phyloP scores from a whole-genome alignment of 2,797 vertebrate species.

The Carduelis carduelis region DNA sequence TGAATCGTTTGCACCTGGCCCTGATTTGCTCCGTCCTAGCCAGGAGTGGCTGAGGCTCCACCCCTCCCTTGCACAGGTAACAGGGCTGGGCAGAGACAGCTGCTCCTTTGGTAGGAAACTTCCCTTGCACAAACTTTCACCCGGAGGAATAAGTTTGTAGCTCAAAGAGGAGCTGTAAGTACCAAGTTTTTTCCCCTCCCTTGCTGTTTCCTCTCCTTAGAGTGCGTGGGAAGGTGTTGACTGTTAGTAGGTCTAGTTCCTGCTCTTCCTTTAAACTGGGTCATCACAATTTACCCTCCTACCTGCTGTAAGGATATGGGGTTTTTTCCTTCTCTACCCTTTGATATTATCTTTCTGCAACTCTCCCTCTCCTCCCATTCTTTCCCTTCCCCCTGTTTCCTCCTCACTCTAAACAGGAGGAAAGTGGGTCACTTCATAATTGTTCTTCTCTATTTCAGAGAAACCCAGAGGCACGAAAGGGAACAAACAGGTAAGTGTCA shows the following conservation, averaged over 20 bases:
- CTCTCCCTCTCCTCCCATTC: neutral
- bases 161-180: neutral
- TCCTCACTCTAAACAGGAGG: neutral
- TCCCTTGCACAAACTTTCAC: rapidly evolving
- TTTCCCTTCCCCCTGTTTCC: neutral
- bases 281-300: conserved; percentile 19
- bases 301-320: neutral
- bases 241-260: conserved; percentile 38
- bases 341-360: neutral
- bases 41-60: neutral
- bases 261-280: conserved; percentile 45
- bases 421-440: conserved; percentile 43
- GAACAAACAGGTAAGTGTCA: conserved; percentile 17
- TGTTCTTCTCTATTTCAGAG: conserved; percentile 21
- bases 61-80: neutral
- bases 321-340: neutral
- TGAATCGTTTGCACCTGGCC: neutral
- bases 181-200: neutral
- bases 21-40: neutral
- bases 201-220: neutral
- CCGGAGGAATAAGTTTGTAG: neutral
- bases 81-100: rapidly evolving
- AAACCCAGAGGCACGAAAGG: neutral
- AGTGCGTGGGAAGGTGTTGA: conserved; percentile 27
- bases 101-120: rapidly evolving